Conservation (phyloP, 2,888 invertebrate genomes). For the Patella ulyssiponensis region DNA sequence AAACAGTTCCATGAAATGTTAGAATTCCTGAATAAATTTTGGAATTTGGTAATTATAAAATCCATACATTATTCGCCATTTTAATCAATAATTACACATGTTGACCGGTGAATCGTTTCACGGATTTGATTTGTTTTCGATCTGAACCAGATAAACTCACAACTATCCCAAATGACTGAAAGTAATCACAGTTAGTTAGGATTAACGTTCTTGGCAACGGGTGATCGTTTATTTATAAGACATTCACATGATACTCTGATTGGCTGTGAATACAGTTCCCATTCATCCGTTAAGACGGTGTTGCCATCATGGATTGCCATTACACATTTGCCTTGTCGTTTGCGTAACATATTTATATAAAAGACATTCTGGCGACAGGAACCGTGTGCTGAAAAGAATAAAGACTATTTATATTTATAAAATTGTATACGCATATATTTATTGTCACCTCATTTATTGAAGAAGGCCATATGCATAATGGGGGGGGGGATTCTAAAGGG, state of each 20-base stretch:
- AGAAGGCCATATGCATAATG: too few species aligned
- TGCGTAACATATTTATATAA: slow-evolving; percentile 44
- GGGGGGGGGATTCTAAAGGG: too few species aligned
- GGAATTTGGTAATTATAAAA: too few species aligned
- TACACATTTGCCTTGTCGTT: slow-evolving; percentile 37
- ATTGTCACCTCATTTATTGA: neutral
- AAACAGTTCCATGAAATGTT: too few species aligned
- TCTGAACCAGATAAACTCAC: too few species aligned
- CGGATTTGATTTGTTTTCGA: too few species aligned
- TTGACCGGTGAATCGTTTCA: neutral
- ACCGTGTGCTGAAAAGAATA: slow-evolving; percentile 49
- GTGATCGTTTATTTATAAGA: slow-evolving; percentile 45
- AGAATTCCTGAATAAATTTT: too few species aligned
- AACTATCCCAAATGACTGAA: too few species aligned
- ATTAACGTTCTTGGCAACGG: slow-evolving; percentile 21
- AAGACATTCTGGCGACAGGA: slow-evolving; percentile 39
- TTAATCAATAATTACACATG: too few species aligned
- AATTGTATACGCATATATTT: neutral
- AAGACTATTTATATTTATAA: neutral
- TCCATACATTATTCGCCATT: too few species aligned
- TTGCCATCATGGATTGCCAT: slow-evolving; percentile 40
- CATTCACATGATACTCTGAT: slow-evolving; percentile 50
- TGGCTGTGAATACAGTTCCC: slow-evolving; percentile 49
- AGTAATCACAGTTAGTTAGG: slow-evolving; percentile 4
- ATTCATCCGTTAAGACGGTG: slow-evolving; percentile 38